Conservation (phyloP, 2,797 vertebrate species). For the Coregonus ussuriensis region DNA sequence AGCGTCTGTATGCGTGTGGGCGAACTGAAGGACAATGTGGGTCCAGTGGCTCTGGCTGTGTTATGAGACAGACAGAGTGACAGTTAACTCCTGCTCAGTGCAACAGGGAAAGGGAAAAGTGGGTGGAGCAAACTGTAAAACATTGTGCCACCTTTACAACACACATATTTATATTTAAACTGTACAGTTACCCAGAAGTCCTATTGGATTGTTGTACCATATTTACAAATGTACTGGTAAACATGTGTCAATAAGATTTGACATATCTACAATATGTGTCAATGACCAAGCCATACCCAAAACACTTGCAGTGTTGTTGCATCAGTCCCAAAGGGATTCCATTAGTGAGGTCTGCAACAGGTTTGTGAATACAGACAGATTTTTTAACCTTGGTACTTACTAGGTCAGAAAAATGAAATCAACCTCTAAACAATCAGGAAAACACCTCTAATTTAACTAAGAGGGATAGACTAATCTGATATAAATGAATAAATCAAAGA, state of each 20-base stretch:
- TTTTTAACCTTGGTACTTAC: neutral
- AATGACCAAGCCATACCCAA: neutral
- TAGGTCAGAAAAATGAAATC: neutral
- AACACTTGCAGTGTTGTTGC: neutral
- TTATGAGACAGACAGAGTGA: conserved; percentile 56
- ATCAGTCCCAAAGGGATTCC: neutral
- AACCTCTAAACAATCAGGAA: neutral
- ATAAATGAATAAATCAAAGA: neutral
- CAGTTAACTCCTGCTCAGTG: conserved; percentile 57
- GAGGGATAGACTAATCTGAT: neutral
- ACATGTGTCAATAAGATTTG: neutral
- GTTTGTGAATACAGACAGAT: neutral
- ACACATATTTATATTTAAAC: neutral
- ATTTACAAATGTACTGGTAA: neutral
- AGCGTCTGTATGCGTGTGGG: conserved; percentile 16
- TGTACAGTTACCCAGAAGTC: neutral
- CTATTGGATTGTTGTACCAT: neutral
- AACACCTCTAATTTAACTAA: neutral
- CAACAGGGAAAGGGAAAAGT: conserved; percentile 63
- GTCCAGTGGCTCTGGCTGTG: conserved; percentile 43
- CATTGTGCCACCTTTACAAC: neutral
- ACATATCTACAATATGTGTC: neutral
- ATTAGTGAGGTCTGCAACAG: neutral
- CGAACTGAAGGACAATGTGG: conserved; percentile 47
- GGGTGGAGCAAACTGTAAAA: conserved; percentile 61